phyloP scores from a whole-genome alignment of 2,113 vertebrate genomes.

The Girardinichthys multiradiatus region DNA sequence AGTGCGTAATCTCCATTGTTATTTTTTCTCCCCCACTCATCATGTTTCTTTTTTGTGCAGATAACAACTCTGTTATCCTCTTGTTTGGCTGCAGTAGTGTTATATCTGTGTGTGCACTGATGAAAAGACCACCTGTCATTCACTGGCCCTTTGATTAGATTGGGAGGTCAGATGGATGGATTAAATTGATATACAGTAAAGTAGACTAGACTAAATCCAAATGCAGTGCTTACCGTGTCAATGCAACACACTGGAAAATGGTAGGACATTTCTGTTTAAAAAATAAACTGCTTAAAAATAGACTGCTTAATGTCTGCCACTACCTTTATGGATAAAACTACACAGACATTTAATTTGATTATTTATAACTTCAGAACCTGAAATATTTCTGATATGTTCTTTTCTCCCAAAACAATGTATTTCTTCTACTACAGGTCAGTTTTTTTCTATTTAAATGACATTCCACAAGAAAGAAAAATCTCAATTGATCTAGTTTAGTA shows the following conservation, averaged over 20 bases:
- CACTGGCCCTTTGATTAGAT: slow-evolving; percentile 70
- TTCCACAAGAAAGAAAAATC: not conserved
- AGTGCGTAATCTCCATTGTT: slow-evolving; percentile 55
- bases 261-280: slow-evolving; percentile 18
- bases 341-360: not conserved
- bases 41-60: slow-evolving; percentile 56
- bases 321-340: slow-evolving; percentile 3
- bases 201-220: slow-evolving; percentile 13
- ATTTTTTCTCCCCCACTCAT: slow-evolving; percentile 44
- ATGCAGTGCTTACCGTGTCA: slow-evolving; percentile 41
- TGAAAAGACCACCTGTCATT: slow-evolving; percentile 77
- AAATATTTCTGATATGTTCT: not conserved
- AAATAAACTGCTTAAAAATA: no score
- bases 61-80: slow-evolving; percentile 62
- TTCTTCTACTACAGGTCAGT: not conserved
- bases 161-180: slow-evolving; percentile 56
- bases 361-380: not conserved
- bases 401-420: not conserved
- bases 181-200: slow-evolving; percentile 63
- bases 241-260: slow-evolving; percentile 31
- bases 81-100: slow-evolving; percentile 39
- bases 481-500: no score
- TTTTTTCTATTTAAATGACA: not conserved
- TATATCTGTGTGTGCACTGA: slow-evolving; percentile 63
- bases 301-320: no score